phyloP scores from a whole-genome alignment of 2,888 invertebrate genomes.

The Dastarcus helophoroides region DNA sequence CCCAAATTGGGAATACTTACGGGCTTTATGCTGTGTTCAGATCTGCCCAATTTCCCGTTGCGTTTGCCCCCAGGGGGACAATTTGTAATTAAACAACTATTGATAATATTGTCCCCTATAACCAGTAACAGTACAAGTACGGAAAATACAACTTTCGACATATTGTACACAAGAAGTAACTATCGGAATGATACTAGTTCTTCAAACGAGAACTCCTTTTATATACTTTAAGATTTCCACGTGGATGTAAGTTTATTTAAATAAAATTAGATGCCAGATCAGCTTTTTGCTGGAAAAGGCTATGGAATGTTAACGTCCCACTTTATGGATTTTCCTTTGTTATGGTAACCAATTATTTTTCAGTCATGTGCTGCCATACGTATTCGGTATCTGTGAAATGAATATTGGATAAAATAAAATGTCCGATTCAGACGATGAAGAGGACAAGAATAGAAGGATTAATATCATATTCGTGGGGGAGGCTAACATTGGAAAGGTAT shows the following conservation, averaged over 20 bases:
- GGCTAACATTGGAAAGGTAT: constrained; percentile 74
- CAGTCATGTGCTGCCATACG: neutral
- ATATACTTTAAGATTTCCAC: too few relatives aligned
- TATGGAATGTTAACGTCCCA: too few relatives aligned
- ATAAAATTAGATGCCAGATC: too few relatives aligned
- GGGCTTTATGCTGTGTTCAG: constrained; percentile 36
- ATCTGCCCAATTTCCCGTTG: constrained; percentile 29
- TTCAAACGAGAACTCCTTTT: too few relatives aligned
- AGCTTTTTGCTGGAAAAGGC: too few relatives aligned
- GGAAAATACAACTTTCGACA: constrained; percentile 2
- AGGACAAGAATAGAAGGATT: constrained; percentile 49
- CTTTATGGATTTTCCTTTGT: too few relatives aligned
- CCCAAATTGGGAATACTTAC: constrained; percentile 28
- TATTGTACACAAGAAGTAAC: too few relatives aligned
- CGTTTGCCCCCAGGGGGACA: constrained; percentile 56
- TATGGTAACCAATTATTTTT: constrained; percentile 15
- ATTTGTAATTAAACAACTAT: constrained; percentile 51
- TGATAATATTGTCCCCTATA: constrained; percentile 14
- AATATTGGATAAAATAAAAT: too few relatives aligned
- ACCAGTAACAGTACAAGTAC: constrained; percentile 11
- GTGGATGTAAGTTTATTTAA: too few relatives aligned
- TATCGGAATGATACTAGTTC: too few relatives aligned
- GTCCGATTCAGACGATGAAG: constrained; percentile 58
- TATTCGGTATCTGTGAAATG: neutral
- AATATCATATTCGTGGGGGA: constrained; percentile 75